Evolutionary conservation across 2,797 vertebrate species (phyloP).

Genomic region (Eospalax fontanierii): DNA sequence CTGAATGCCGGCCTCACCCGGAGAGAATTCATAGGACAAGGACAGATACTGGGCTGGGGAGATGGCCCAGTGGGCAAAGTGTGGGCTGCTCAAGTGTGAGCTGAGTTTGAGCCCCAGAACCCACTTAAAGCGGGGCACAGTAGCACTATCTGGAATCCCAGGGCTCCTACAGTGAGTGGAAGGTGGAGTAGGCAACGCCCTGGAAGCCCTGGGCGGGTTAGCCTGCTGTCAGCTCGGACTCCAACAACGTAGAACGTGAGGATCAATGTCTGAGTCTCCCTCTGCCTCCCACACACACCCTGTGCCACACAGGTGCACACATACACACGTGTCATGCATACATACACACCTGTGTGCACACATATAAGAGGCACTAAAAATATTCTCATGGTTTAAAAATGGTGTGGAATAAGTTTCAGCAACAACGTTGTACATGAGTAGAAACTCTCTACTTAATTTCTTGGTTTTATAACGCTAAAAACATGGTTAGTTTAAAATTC

Average conservation of each 20-base stretch:
- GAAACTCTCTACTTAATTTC: constrained; percentile 79
- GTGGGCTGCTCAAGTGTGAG: not conserved
- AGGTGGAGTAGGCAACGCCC: fast-evolving
- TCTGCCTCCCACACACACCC: not conserved
- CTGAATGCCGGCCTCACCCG: too few relatives aligned
- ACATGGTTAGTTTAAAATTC: constrained; percentile 23
- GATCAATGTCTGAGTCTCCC: not conserved
- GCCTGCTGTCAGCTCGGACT: not conserved
- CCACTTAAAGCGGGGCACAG: not conserved
- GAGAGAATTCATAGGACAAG: too few relatives aligned
- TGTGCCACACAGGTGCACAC: not conserved
- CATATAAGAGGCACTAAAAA: constrained; percentile 1
- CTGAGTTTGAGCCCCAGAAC: not conserved
- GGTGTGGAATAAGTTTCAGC: constrained; percentile 81
- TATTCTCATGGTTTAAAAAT: constrained; percentile 63
- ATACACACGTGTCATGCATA: not conserved
- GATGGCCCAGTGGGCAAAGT: not conserved
- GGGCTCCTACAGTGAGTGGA: too few relatives aligned
- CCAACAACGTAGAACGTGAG: not conserved
- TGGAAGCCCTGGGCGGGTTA: not conserved
- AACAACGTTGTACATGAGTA: constrained; percentile 72
- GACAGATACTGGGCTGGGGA: not conserved
- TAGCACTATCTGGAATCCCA: not conserved
- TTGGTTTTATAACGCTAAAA: constrained; percentile 48
- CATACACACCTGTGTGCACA: not conserved